Conservation (phyloP, 1,140 invertebrate species). For the Episyrphus balteatus region DNA sequence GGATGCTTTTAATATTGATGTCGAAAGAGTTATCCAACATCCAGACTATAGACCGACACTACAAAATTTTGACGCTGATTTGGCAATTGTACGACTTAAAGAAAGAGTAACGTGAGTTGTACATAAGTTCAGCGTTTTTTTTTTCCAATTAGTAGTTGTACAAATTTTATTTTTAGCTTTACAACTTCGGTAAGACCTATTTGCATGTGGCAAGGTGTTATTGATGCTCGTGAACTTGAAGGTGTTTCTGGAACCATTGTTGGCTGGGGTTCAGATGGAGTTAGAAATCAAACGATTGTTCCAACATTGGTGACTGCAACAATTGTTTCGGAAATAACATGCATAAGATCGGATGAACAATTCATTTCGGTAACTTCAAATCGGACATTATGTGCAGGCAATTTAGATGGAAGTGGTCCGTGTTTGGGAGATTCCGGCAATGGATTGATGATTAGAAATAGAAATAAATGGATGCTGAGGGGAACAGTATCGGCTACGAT, state of each 20-base stretch:
- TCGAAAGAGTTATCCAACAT: constrained; percentile 13
- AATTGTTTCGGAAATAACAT: constrained; percentile 15
- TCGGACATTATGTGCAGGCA: constrained; percentile 34
- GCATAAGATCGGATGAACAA: constrained; percentile 9
- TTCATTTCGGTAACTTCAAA: constrained; percentile 15
- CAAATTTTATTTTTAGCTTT: constrained; percentile 5
- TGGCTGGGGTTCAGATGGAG: constrained; percentile 26
- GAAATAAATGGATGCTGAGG: constrained; percentile 24
- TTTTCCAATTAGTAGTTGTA: not conserved
- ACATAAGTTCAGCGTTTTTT: not conserved
- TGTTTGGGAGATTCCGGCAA: constrained; percentile 35
- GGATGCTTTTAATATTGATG: constrained; percentile 10
- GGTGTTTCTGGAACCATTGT: constrained; percentile 14
- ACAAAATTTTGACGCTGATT: constrained; percentile 20
- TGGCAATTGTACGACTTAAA: constrained; percentile 18
- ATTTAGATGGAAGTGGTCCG: constrained; percentile 27
- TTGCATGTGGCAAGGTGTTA: constrained; percentile 20
- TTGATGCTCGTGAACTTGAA: constrained; percentile 4
- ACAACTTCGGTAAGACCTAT: constrained; percentile 22
- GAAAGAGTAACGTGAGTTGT: constrained; percentile 10
- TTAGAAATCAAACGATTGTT: constrained; percentile 8
- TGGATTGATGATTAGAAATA: constrained; percentile 26
- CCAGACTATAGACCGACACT: constrained; percentile 17
- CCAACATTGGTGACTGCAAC: constrained; percentile 9
- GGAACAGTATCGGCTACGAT: constrained; percentile 28